phyloP scores from a whole-genome alignment of 1,140 invertebrate genomes.

The Saccostrea glomerata region DNA sequence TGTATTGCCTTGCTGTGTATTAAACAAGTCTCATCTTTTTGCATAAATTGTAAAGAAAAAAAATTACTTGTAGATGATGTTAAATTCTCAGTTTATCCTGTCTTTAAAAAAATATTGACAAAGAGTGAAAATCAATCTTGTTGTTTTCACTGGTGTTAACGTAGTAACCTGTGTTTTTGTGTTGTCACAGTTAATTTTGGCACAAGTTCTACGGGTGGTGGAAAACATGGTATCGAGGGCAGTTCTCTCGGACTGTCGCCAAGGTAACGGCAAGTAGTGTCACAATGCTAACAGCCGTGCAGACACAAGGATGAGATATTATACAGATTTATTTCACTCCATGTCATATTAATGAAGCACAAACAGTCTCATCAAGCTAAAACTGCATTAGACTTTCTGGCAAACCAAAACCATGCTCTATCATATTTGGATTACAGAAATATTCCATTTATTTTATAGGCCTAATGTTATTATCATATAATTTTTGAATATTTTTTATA shows the following conservation, averaged over 20 bases:
- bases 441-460: too few relatives aligned
- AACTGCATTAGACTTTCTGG: not conserved
- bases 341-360: not conserved
- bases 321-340: conserved; percentile 27
- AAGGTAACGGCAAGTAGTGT: conserved; percentile 54
- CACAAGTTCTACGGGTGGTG: conserved; percentile 50
- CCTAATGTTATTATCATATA: too few relatives aligned
- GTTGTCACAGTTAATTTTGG: conserved; percentile 53
- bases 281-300: not conserved
- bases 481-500: too few relatives aligned
- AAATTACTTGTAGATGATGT: too few relatives aligned
- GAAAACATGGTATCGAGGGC: conserved; percentile 49
- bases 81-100: too few relatives aligned
- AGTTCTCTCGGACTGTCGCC: conserved; percentile 54
- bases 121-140: conserved; percentile 12
- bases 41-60: too few relatives aligned
- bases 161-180: conserved; percentile 34
- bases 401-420: not conserved
- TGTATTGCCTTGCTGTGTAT: not conserved
- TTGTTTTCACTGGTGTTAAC: conserved; percentile 40
- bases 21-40: not conserved
- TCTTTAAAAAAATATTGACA: not conserved
- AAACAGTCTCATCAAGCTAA: not conserved
- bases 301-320: conserved; percentile 40
- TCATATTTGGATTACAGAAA: not conserved